A percentile compares a stretch with the other conserved stretches of the same genome.
Evolutionary conservation across 2,797 vertebrate genomes (phyloP).

Genomic region (Galaxias olidus): DNA sequence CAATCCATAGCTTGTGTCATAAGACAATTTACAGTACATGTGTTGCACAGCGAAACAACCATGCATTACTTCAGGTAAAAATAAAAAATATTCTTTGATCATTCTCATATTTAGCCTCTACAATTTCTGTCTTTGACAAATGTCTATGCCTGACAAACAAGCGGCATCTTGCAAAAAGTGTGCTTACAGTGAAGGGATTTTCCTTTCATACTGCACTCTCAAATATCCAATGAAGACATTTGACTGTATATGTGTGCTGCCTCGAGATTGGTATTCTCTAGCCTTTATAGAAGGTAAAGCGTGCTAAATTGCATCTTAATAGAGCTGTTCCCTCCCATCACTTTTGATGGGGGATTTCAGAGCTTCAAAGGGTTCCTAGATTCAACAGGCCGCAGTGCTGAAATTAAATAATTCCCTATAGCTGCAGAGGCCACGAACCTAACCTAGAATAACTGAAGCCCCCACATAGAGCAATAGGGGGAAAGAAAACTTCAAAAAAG

Average conservation of each 20-base stretch:
- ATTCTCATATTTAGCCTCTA: too few relatives aligned
- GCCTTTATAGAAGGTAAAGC: constrained; percentile 50
- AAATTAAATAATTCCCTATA: constrained; percentile 40
- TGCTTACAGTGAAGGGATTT: constrained; percentile 24
- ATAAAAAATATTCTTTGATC: too few relatives aligned
- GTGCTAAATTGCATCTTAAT: constrained; percentile 61
- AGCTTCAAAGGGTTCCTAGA: constrained; percentile 48
- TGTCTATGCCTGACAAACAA: constrained; percentile 36
- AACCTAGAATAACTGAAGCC: constrained; percentile 23
- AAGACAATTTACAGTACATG: too few relatives aligned
- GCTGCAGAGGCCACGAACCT: constrained; percentile 26
- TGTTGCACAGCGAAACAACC: too few relatives aligned
- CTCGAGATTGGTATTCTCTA: constrained; percentile 37
- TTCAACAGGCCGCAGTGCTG: constrained; percentile 39
- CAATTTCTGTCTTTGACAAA: constrained; percentile 26
- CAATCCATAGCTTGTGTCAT: too few relatives aligned
- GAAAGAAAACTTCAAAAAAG: constrained; percentile 28
- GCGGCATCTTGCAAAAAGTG: constrained; percentile 25
- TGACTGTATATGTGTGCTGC: constrained; percentile 14
- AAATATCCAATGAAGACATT: constrained; percentile 35
- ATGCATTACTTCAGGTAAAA: too few relatives aligned
- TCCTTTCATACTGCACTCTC: constrained; percentile 34
- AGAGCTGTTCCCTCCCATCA: constrained; percentile 44
- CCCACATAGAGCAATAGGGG: not conserved
- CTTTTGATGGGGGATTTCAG: constrained; percentile 38